Conservation (phyloP, 2,888 invertebrate genomes). For the Barypeithes pellucidus region DNA sequence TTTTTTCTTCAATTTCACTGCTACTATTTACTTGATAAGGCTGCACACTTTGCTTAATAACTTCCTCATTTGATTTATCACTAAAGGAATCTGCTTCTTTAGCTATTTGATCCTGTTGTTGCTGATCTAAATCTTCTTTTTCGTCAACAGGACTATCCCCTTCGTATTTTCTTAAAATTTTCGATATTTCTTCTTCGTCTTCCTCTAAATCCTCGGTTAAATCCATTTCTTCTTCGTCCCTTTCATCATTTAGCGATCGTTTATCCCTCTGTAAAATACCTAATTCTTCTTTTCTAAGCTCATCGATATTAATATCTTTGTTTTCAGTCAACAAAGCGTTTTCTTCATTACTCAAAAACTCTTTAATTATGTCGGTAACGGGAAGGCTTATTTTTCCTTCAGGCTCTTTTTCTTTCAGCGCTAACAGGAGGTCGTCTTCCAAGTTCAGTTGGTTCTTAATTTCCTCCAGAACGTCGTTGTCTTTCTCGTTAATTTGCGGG, state of each 20-base stretch:
- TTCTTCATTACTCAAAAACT: constrained; percentile 40
- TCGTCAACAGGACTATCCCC: neutral
- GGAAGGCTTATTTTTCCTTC: constrained; percentile 33
- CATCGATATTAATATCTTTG: constrained; percentile 15
- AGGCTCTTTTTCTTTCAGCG: constrained; percentile 25
- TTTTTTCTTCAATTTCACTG: no score
- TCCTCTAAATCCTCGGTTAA: neutral
- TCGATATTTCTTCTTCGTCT: neutral
- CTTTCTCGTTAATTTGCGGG: constrained; percentile 41
- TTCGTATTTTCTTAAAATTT: neutral
- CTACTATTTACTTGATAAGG: no score
- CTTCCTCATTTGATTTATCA: constrained; percentile 8
- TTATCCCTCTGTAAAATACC: constrained; percentile 20
- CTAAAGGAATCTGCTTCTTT: constrained; percentile 32
- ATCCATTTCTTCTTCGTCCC: constrained; percentile 11
- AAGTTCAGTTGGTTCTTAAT: constrained; percentile 44
- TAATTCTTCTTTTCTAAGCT: constrained; percentile 14
- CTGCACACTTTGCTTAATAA: no score
- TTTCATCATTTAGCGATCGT: constrained; percentile 11
- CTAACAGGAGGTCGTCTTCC: constrained; percentile 43
- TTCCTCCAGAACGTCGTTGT: constrained; percentile 48
- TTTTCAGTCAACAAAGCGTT: constrained; percentile 10
- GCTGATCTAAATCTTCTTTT: neutral
- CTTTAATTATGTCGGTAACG: constrained; percentile 42
- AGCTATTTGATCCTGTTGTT: neutral